Conservation (phyloP, 2,888 invertebrate genomes). For the Stenodera caucasica region DNA sequence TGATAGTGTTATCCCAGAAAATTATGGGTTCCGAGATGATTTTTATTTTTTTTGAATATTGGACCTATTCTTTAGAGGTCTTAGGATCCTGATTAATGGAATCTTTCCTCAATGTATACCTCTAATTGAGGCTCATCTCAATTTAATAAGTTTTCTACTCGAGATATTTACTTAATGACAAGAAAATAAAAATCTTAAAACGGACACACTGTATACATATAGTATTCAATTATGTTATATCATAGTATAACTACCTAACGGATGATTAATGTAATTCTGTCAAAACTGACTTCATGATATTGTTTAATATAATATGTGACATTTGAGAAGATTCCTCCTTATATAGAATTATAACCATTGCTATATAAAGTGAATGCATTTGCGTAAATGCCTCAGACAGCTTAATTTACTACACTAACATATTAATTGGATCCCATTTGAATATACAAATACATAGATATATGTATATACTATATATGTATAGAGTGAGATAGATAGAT, state of each 20-base stretch:
- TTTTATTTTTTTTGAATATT: too few relatives aligned
- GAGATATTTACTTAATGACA: too few relatives aligned
- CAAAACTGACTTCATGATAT: conserved; percentile 33
- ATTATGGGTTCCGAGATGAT: too few relatives aligned
- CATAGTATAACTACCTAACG: conserved; percentile 12
- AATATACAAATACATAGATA: conserved; percentile 5
- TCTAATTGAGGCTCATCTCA: too few relatives aligned
- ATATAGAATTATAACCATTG: conserved; percentile 34
- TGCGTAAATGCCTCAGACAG: conserved; percentile 48
- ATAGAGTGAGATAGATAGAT: neutral
- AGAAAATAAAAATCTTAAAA: too few relatives aligned
- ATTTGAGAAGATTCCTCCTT: conserved; percentile 38
- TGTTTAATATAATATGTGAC: conserved; percentile 39
- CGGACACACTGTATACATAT: neutral
- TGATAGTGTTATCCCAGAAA: too few relatives aligned
- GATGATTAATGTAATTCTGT: conserved; percentile 27
- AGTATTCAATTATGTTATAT: neutral
- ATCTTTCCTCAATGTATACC: too few relatives aligned
- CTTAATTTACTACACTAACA: conserved; percentile 48
- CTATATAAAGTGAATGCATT: conserved; percentile 39
- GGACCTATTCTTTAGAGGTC: too few relatives aligned
- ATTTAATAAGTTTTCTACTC: too few relatives aligned
- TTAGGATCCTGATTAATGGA: too few relatives aligned
- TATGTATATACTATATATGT: neutral
- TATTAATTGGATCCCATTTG: conserved; percentile 30